phyloP scores from a whole-genome alignment of 2,113 vertebrate genomes.

The Morphnarchus princeps region DNA sequence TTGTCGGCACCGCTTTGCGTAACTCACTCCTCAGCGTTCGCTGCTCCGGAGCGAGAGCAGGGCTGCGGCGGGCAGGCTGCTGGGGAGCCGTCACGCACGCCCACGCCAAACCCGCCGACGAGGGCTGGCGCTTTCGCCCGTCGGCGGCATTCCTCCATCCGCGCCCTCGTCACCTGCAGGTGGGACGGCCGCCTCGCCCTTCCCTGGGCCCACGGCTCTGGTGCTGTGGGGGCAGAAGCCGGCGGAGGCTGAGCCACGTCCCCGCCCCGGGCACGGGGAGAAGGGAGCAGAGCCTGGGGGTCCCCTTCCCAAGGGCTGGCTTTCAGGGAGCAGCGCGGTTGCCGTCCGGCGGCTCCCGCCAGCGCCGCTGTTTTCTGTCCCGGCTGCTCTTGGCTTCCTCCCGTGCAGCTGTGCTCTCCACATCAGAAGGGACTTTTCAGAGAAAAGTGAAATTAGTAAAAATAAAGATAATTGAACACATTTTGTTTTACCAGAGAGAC shows the following conservation, averaged over 20 bases:
- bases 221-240: fast-evolving
- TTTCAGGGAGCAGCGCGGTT: fast-evolving
- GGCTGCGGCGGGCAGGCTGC: fast-evolving
- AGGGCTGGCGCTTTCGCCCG: neutral
- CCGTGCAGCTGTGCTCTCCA: conserved; percentile 29
- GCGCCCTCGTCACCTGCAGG: neutral
- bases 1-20: neutral
- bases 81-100: fast-evolving
- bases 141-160: fast-evolving
- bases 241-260: fast-evolving
- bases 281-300: neutral
- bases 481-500: conserved; percentile 38
- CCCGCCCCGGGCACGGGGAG: fast-evolving
- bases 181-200: neutral
- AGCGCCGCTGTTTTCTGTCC: neutral
- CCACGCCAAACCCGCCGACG: fast-evolving
- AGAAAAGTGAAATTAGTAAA: conserved; percentile 49
- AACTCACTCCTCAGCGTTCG: neutral
- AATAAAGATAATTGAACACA: conserved; percentile 19
- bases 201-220: fast-evolving
- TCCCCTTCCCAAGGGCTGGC: neutral
- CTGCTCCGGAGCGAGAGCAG: neutral
- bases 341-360: neutral
- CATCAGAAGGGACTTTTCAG: conserved; percentile 22
- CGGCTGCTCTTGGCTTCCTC: conserved; percentile 1